Evolutionary conservation across 2,888 invertebrate species (phyloP).

Genomic region (Athalia rosae): DNA sequence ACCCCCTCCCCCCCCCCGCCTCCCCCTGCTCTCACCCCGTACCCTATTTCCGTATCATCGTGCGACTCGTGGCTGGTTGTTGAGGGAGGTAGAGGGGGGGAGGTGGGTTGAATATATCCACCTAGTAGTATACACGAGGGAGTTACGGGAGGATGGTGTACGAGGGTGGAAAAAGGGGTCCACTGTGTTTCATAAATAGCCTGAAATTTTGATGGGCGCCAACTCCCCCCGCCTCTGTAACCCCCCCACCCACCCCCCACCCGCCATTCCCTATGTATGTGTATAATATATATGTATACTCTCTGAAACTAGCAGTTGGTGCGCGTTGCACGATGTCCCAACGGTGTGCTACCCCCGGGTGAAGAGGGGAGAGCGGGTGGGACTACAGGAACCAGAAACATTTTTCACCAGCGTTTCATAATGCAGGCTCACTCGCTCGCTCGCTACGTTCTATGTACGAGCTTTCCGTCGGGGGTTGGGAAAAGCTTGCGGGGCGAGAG

Average conservation of each 20-base stretch:
- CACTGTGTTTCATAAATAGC: constrained; percentile 35
- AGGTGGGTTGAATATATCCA: too few relatives aligned
- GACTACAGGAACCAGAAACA: constrained; percentile 11
- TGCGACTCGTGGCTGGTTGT: constrained; percentile 9
- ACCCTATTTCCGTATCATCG: constrained; percentile 6
- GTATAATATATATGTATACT: too few relatives aligned
- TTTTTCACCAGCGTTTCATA: constrained; percentile 44
- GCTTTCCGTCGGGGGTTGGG: constrained; percentile 35
- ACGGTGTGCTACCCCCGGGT: constrained; percentile 3
- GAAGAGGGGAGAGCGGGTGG: neutral
- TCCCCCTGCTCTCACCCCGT: too few relatives aligned
- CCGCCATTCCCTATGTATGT: neutral
- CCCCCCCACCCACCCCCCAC: neutral
- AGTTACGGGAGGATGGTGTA: neutral
- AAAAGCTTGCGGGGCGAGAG: neutral
- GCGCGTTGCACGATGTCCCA: constrained; percentile 27
- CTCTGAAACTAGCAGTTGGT: constrained; percentile 16
- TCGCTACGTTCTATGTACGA: constrained; percentile 42
- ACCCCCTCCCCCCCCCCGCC: neutral
- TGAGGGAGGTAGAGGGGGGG: neutral
- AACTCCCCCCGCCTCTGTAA: neutral
- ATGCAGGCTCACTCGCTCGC: constrained; percentile 42
- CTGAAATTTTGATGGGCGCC: constrained; percentile 39
- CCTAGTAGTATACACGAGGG: neutral
- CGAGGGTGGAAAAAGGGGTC: constrained; percentile 16